Evolutionary conservation across 2,797 vertebrate genomes (phyloP), one percentile per base, ranked within the genome.

Genomic region (Melanogrammus aeglefinus): DNA sequence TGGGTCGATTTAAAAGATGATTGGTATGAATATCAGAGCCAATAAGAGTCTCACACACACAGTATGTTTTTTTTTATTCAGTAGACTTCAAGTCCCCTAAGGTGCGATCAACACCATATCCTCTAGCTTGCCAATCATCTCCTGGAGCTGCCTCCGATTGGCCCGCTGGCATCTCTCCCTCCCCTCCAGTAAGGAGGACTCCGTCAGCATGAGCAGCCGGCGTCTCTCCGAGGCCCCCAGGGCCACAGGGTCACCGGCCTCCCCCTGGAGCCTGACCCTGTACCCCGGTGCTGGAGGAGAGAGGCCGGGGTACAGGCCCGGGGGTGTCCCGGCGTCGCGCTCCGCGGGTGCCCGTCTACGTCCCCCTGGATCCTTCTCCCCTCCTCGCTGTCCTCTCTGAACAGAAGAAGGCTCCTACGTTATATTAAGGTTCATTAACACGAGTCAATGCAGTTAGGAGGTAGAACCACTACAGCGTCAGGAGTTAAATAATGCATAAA

Each of bases 91-190:
- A 24, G 0, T 12, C 29, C 18, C 74, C 78, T 86, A 89, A 0
- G 90, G 86, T 0, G 90, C 84, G 9, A 93, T 87, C 36, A 93
- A 8, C 76, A 93, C 84, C 79, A 90, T 73, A 29, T 82, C 12
- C 0, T 89, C 82, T 81, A 87, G 80, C 9, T 76, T 75, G 77
- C 77, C 72, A 1, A 83, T 82, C 35, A 78, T 33, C 6, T 90
- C 88, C 83, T 91, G 90, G 75, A 93, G 84, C 80, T 76, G 80
- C 75, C 27, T 84, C 85, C 86, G 85, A 74, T 78, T 89, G 73
- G 74, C 79, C 81, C 74, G 78, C 70, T 91, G 85, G 73, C 39
- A 86, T 0, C 31, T 9, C 77, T 83, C 81, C 82, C 88, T 85
- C 73, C 74, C 51, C 73, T 85, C 80, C 74, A 80, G 79, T 75